Evolutionary conservation across 1,140 invertebrate genomes (phyloP).

Genomic region (Trichomalopsis sarcophagae): DNA sequence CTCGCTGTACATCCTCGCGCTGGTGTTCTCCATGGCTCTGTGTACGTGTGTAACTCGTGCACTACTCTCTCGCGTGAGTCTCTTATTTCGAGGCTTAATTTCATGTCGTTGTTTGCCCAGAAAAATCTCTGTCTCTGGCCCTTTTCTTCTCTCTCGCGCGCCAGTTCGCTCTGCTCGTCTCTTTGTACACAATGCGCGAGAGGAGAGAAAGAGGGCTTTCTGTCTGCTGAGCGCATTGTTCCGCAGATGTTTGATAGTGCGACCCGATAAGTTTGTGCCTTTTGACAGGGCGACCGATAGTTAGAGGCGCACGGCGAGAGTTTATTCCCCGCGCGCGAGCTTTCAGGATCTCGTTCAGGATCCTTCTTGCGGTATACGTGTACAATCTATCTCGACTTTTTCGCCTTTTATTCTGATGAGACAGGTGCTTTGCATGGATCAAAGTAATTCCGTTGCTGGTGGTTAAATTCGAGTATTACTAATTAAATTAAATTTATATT

Average conservation of each 20-base stretch:
- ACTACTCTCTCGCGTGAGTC: slow-evolving; percentile 9
- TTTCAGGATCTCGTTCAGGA: not conserved
- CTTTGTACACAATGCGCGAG: slow-evolving; percentile 19
- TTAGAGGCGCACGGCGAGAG: not conserved
- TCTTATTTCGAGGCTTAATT: slow-evolving; percentile 27
- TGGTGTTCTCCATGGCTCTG: not conserved
- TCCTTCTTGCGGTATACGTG: not conserved
- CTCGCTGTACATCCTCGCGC: not conserved
- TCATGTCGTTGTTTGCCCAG: slow-evolving; percentile 40
- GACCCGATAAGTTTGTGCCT: slow-evolving; percentile 43
- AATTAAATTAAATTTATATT: too few species aligned
- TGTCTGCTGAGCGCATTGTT: slow-evolving; percentile 38
- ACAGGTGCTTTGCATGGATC: not conserved
- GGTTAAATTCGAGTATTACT: too few species aligned
- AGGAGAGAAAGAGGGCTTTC: not conserved
- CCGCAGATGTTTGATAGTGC: slow-evolving; percentile 42
- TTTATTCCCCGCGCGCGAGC: not conserved
- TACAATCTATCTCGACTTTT: not conserved
- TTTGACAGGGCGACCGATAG: slow-evolving; percentile 30
- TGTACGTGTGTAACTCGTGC: not conserved
- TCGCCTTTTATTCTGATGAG: not conserved
- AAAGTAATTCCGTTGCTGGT: not conserved
- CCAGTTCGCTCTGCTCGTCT: not conserved
- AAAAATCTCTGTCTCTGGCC: slow-evolving; percentile 27
- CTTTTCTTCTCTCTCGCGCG: not conserved